Evolutionary conservation across 1,140 invertebrate genomes (phyloP).

Genomic region (Drosophila cardini): DNA sequence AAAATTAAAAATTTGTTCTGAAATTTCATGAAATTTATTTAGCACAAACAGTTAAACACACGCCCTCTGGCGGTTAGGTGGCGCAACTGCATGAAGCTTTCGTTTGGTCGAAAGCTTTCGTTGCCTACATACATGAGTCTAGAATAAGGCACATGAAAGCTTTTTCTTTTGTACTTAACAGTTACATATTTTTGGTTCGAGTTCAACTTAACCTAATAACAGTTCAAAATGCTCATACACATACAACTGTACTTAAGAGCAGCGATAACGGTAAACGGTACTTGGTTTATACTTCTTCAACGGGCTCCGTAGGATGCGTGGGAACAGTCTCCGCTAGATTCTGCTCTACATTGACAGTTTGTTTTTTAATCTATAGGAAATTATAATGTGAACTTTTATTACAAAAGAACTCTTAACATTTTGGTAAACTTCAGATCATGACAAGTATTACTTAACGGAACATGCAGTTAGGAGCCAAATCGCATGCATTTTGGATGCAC

Average conservation of each 20-base stretch:
- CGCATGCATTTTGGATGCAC: neutral
- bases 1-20: neutral
- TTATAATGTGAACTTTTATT: slow-evolving; percentile 38
- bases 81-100: slow-evolving; percentile 30
- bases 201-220: slow-evolving; percentile 43
- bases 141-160: slow-evolving; percentile 24
- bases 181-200: slow-evolving; percentile 40
- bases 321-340: slow-evolving; percentile 35
- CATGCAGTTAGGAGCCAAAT: slow-evolving; percentile 29
- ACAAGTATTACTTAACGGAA: slow-evolving; percentile 35
- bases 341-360: slow-evolving; percentile 27
- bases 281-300: neutral
- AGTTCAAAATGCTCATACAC: slow-evolving; percentile 13
- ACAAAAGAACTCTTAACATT: slow-evolving; percentile 10
- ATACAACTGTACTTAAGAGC: slow-evolving; percentile 29
- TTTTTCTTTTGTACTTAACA: slow-evolving; percentile 36
- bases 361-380: slow-evolving; percentile 59
- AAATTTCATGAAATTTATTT: slow-evolving; percentile 34
- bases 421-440: slow-evolving; percentile 7
- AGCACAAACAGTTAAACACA: slow-evolving; percentile 3
- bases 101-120: slow-evolving; percentile 5
- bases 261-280: neutral
- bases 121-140: slow-evolving; percentile 4
- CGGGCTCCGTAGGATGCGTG: slow-evolving; percentile 38
- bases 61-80: slow-evolving; percentile 31